These are phyloP conservation scores for Hippotragus niger DNA, from an alignment of 2,113 vertebrate species.

Conservation along the genomic window DNA sequence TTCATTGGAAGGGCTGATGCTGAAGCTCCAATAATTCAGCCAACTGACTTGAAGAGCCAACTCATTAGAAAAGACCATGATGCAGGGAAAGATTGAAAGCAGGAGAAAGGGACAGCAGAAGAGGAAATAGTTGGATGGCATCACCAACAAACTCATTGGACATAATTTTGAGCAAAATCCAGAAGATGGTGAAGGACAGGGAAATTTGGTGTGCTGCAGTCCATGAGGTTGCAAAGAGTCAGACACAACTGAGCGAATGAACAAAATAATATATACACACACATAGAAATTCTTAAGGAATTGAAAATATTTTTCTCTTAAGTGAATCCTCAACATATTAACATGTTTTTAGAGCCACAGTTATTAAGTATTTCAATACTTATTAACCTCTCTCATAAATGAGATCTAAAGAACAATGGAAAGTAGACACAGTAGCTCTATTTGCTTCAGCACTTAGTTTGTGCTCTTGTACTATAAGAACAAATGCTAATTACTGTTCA, in stretches of 20 bases:
- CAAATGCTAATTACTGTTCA: slow-evolving; percentile 82
- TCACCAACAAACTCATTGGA: neutral
- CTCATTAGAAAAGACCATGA: neutral
- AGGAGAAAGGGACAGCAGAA: neutral
- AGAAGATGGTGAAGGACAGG: neutral
- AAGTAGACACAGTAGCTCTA: slow-evolving; percentile 55
- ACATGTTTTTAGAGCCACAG: slow-evolving; percentile 2
- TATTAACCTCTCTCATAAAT: neutral
- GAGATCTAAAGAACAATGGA: slow-evolving; percentile 55
- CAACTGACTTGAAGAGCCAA: neutral
- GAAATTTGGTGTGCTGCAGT: neutral
- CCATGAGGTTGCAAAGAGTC: neutral
- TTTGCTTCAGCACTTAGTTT: slow-evolving; percentile 59
- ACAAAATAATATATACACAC: neutral
- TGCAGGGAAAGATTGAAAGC: neutral
- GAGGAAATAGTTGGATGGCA: neutral
- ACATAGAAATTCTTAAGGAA: neutral
- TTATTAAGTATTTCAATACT: slow-evolving; percentile 48
- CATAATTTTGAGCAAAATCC: neutral
- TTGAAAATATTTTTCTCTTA: neutral
- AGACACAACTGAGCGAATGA: neutral
- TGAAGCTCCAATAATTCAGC: neutral
- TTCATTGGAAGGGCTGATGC: neutral
- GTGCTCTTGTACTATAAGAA: slow-evolving; percentile 65
- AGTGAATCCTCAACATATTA: neutral